Conservation (phyloP, 2,113 vertebrate species). For the Dinomys branickii region DNA sequence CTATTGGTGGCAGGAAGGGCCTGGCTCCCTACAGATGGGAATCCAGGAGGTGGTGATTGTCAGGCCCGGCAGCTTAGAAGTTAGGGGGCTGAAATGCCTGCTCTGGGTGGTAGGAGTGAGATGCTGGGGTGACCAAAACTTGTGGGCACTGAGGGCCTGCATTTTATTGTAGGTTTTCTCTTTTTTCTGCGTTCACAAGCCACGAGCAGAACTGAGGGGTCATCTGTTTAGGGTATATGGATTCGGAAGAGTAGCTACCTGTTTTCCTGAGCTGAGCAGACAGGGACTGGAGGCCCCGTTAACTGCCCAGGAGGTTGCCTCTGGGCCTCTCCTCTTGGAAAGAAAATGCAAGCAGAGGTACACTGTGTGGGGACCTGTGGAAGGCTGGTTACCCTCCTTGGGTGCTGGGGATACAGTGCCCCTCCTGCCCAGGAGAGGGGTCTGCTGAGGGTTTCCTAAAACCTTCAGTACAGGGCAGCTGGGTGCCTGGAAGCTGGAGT, state of each 20-base stretch:
- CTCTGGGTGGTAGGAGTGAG: background rate
- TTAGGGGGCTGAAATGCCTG: background rate
- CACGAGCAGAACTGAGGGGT: background rate
- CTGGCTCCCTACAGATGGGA: background rate
- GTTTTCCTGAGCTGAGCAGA: background rate
- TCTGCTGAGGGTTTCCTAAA: background rate
- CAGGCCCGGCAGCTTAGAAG: slow-evolving; percentile 49
- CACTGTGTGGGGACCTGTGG: background rate
- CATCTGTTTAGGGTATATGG: background rate
- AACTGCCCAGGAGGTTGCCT: background rate
- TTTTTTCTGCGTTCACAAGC: background rate
- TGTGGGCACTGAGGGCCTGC: background rate
- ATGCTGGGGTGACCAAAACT: background rate
- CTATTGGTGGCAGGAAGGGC: background rate
- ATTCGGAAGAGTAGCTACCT: background rate
- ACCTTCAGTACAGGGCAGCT: accelerated
- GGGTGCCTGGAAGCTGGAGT: background rate
- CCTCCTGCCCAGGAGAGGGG: accelerated
- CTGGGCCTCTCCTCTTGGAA: background rate
- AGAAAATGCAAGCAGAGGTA: background rate
- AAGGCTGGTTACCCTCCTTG: background rate
- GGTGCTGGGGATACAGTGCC: too few relatives aligned
- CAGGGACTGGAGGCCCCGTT: background rate
- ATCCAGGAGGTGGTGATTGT: background rate
- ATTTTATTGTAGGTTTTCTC: background rate